These are phyloP conservation scores for Sericinus montela DNA, from an alignment of 2,888 invertebrate species.

Conservation along the genomic window DNA sequence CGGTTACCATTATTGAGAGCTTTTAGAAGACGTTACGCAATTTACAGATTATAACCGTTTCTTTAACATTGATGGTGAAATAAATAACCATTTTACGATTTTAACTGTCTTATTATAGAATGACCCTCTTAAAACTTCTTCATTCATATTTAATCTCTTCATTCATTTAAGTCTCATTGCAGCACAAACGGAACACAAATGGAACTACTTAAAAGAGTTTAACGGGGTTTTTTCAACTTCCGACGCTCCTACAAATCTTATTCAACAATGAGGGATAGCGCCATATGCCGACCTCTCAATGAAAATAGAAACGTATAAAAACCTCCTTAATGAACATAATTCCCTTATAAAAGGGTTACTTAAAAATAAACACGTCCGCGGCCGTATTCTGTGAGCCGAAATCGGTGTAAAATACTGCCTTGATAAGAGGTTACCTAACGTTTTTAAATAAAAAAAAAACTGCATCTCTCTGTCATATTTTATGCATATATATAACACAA, in stretches of 20 bases:
- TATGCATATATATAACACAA: too few relatives aligned
- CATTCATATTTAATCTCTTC: not conserved
- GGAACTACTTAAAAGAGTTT: slow-evolving; percentile 13
- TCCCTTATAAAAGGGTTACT: slow-evolving; percentile 74
- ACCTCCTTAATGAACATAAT: slow-evolving; percentile 72
- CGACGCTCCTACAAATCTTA: slow-evolving; percentile 21
- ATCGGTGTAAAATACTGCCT: slow-evolving; percentile 7
- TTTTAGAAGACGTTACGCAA: too few relatives aligned
- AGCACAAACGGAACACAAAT: slow-evolving; percentile 12
- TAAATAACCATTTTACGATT: too few relatives aligned
- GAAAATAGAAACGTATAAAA: slow-evolving; percentile 65
- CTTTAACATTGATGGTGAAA: too few relatives aligned
- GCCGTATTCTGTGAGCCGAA: slow-evolving; percentile 41
- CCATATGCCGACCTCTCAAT: slow-evolving; percentile 32
- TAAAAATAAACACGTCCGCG: slow-evolving; percentile 55
- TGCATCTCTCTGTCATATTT: too few relatives aligned
- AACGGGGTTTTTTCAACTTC: slow-evolving; percentile 15
- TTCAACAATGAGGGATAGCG: slow-evolving; percentile 28
- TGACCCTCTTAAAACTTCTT: too few relatives aligned
- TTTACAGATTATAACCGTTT: too few relatives aligned
- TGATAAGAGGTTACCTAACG: not conserved
- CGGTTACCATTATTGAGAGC: too few relatives aligned
- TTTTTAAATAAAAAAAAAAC: too few relatives aligned
- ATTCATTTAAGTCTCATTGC: not conserved
- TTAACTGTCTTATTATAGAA: too few relatives aligned